These are phyloP conservation scores for Rhyacophila evoluta DNA, from an alignment of 2,888 invertebrate species.

Conservation along the genomic window DNA sequence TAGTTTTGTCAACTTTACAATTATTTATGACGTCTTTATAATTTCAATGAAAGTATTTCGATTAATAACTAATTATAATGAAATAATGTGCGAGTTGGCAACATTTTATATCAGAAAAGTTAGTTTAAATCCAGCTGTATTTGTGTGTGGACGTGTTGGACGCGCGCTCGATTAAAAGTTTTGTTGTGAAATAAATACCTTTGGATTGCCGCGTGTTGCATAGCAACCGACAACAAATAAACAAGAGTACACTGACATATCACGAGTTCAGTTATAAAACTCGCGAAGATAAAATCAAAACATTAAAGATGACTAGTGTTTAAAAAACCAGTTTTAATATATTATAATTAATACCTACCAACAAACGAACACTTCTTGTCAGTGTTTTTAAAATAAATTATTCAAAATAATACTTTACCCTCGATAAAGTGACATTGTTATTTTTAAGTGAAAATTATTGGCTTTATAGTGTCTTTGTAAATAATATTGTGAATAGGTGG, in stretches of 20 bases:
- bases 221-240: conserved; percentile 29
- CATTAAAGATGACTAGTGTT: conserved; percentile 13
- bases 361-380: neutral
- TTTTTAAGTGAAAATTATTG: too few relatives aligned
- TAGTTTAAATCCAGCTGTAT: neutral
- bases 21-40: too few relatives aligned
- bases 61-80: too few relatives aligned
- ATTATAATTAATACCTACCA: neutral
- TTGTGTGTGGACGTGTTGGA: neutral
- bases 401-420: too few relatives aligned
- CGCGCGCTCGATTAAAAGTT: neutral
- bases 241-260: conserved; percentile 25
- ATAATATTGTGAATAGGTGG: too few relatives aligned
- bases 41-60: too few relatives aligned
- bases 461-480: too few relatives aligned
- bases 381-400: neutral
- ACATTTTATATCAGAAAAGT: neutral
- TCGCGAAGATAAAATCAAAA: conserved; percentile 6
- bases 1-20: too few relatives aligned
- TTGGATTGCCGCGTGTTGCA: conserved; percentile 20
- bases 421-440: conserved; percentile 5
- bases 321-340: conserved; percentile 15
- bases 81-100: neutral
- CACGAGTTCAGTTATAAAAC: conserved; percentile 24
- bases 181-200: neutral